Evolutionary conservation across 64 coral and sea anemone species (phyloP).

Genomic region (Catalaphyllia jardinei): DNA sequence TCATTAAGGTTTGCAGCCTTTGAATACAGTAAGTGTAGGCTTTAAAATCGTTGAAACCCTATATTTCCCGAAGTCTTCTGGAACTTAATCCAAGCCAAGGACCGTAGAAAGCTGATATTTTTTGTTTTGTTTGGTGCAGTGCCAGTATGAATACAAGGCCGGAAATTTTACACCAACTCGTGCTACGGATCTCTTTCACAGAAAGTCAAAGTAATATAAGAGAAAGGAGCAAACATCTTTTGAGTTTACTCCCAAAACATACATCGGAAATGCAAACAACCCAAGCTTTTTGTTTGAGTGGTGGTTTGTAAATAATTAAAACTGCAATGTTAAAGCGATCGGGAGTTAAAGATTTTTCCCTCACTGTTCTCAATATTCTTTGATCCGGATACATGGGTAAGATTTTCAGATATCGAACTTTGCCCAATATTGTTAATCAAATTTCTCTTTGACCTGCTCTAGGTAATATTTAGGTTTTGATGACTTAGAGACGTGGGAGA

Average conservation of each 20-base stretch:
- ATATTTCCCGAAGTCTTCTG: too few species aligned
- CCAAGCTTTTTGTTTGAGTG: not conserved
- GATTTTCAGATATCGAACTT: too few species aligned
- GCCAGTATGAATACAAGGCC: not conserved
- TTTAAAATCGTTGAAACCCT: too few species aligned
- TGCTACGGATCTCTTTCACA: not conserved
- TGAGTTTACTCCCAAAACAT: not conserved
- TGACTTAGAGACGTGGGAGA: too few species aligned
- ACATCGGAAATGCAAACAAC: not conserved
- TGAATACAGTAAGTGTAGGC: too few species aligned
- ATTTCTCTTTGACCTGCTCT: too few species aligned
- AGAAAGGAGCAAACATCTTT: not conserved
- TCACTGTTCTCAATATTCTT: not conserved
- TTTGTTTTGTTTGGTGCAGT: not conserved
- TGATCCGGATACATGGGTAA: not conserved
- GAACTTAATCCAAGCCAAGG: not conserved
- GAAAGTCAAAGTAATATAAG: not conserved
- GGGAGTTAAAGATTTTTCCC: not conserved
- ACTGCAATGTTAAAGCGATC: not conserved
- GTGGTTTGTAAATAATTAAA: not conserved
- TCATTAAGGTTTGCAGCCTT: too few species aligned
- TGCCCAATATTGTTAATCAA: too few species aligned
- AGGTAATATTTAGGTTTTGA: too few species aligned
- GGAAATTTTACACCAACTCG: not conserved
- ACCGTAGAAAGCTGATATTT: too few species aligned